Base-by-base conservation (phyloP, 2,888 invertebrate species). In the Coelinius sp. region DNA sequence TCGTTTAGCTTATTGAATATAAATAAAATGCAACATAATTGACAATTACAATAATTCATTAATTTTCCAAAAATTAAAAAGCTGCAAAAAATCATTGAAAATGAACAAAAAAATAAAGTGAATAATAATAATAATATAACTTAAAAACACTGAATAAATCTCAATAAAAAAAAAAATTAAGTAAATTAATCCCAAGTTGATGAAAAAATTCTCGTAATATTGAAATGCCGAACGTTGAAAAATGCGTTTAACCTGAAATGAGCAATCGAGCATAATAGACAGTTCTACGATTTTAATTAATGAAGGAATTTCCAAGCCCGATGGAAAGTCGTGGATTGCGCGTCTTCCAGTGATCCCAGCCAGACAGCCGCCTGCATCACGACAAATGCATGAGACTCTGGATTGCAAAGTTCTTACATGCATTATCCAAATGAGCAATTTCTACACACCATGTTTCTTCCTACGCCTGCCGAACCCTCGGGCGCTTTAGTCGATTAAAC, bases 361-460 rank as follows among this genome's bases (percentile, higher is more conserved):
- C n/a, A 24, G 44, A 7, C 20, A 44, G 24, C 44, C 59, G 27
- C 56, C 25, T n/a, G 22, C 31, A 27, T 20, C 31, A 41, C 25
- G 20, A 12, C 12, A 38, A 56, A 41, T 17, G 73, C 71, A 70
- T 69, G 72, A 70, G 64, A 76, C 75, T 67, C 70, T 68, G 75
- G 69, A 52, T 74, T 73, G 66, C 62, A 49, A 77, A 75, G 65
- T 77, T 75, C 74, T 76, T 75, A 76, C 79, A 73, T 75, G 77
- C 78, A 78, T 80, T 76, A 79, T 73, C 71, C 68, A 73, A 78
- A 81, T 78, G 77, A 79, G 79, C 77, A 74, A 74, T 67, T 66
- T 1, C 41, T n/a, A 12, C 7, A 7, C 7, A 31, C 31, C 31
- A 74, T 66, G 38, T 35, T 35, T 35, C n/a, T n/a, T n/a, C n/a